A percentile compares a stretch with the other conserved stretches of the same genome.
These are phyloP conservation scores for Brachionichthys hirsutus DNA, from an alignment of 2,113 vertebrate genomes.

Conservation along the genomic window DNA sequence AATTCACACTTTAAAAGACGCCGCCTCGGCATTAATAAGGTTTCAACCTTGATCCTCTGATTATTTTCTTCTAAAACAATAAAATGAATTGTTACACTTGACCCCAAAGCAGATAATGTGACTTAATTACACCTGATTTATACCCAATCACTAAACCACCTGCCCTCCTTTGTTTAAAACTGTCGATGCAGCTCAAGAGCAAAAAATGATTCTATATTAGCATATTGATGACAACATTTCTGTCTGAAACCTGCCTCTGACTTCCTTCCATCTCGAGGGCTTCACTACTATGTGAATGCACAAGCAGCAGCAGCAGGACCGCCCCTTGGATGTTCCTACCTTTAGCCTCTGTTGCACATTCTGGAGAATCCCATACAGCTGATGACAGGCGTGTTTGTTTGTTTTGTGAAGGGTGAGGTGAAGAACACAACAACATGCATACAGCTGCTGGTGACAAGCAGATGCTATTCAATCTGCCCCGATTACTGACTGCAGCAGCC, in stretches of 20 bases:
- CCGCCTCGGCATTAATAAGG: too few species aligned
- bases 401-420: slow-evolving; percentile 16
- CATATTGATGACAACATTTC: not conserved
- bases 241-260: slow-evolving; percentile 5
- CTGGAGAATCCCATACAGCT: slow-evolving; percentile 5
- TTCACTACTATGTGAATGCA: not conserved
- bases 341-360: not conserved
- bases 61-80: too few species aligned
- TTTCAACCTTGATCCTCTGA: too few species aligned
- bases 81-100: too few species aligned
- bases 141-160: not conserved
- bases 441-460: slow-evolving; percentile 17
- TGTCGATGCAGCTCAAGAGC: not conserved
- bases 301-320: too few species aligned
- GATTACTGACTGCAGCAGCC: slow-evolving; percentile 9
- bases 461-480: slow-evolving; percentile 20
- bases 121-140: too few species aligned
- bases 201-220: too few species aligned
- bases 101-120: too few species aligned
- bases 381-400: slow-evolving; percentile 20
- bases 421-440: slow-evolving; percentile 14
- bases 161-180: not conserved
- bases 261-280: not conserved
- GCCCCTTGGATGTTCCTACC: too few species aligned
- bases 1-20: too few species aligned